Evolutionary conservation across 1,140 invertebrate genomes (phyloP), one percentile per base, ranked within the genome.

Genomic region (Drosophila mauritiana): DNA sequence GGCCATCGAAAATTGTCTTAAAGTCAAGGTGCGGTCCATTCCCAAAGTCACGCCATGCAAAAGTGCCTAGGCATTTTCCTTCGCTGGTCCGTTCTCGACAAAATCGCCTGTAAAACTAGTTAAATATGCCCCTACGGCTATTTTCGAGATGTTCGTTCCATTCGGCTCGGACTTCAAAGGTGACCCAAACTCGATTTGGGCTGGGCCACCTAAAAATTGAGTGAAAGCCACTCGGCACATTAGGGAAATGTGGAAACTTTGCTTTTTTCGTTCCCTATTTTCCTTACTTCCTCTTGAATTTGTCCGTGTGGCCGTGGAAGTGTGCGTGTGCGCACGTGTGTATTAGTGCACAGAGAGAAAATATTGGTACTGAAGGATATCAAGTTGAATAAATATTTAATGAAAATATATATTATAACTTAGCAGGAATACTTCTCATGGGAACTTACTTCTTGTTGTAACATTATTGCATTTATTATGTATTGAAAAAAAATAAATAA

Each of bases 61-160:
- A 75, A 56, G 36, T 52, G 57, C 57, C 40, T 61, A 51, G 67
- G 42, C 48, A 62, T 55, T 64, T 51, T 13, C 48, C 45, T 37
- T 49, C 37, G 42, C 10, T 49, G 37, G 58, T 49, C 51, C 49
- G 8, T 59, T 75, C 56, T 52, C 40, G 49, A 51, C 65, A 64
- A 80, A 85, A 80, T 85, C 70, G 83, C 64, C 77, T 73, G 79
- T 73, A 70, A 76, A 73, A 86, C 83, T 88, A 86, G 83, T 88
- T 86, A 89, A 86, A 86, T 88, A 80, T 86, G 84, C 73, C 84
- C 83, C 83, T 77, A 58, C 72, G 84, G 83, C 80, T 40, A 64
- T 83, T 79, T 79, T 78, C 39, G 40, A 76, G 78, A 88, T 54
- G 70, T 81, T 81, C 82, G 36, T 31, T 10, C 17, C 3, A 3